A percentile compares a stretch with the other conserved stretches of the same genome.
Evolutionary conservation across 2,797 vertebrate species (phyloP).

Genomic region (Poeciliopsis presidionis): DNA sequence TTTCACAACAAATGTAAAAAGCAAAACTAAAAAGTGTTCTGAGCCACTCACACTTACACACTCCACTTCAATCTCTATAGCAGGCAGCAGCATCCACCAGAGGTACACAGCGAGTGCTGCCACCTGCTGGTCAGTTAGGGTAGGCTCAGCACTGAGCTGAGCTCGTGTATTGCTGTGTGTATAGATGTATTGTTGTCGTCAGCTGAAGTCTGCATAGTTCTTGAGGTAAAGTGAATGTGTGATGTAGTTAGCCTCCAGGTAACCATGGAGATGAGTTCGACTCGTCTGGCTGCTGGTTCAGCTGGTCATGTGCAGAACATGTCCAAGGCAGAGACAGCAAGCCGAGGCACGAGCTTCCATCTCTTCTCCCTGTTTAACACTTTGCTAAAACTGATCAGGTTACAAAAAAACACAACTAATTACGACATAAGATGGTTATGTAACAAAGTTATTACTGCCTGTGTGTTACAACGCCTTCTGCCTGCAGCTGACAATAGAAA

Average conservation of each 20-base stretch:
- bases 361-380: background rate
- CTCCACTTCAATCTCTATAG: background rate
- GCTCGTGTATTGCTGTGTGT: background rate
- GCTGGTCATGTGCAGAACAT: background rate
- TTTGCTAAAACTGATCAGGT: background rate
- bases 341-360: background rate
- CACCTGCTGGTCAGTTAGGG: background rate
- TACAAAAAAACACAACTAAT: background rate
- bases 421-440: background rate
- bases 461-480: slow-evolving; percentile 26
- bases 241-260: background rate
- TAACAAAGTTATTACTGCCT: slow-evolving; percentile 1
- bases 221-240: background rate
- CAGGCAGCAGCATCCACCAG: background rate
- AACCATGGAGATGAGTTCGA: background rate
- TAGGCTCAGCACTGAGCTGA: background rate
- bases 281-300: background rate
- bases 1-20: background rate
- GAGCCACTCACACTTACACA: background rate
- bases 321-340: background rate
- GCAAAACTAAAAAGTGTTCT: background rate
- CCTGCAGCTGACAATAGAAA: background rate
- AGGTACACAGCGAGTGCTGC: background rate
- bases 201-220: background rate
- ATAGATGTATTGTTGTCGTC: too few species aligned